These are phyloP conservation scores for Phodopus roborovskii DNA, from an alignment of 2,113 vertebrate genomes.

Conservation along the genomic window DNA sequence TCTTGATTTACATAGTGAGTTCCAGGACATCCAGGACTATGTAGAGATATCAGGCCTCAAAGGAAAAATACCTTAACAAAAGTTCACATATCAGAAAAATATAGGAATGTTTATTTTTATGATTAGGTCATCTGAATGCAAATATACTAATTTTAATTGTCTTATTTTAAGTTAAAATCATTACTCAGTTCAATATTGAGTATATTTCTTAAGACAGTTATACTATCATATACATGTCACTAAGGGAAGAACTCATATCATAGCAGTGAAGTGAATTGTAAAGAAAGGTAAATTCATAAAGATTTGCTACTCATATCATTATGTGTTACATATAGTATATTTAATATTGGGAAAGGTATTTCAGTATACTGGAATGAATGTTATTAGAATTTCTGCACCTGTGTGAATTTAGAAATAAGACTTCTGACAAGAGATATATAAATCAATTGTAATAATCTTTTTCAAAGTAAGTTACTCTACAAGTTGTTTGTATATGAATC, in stretches of 20 bases:
- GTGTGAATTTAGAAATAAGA: not conserved
- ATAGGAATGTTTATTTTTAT: not conserved
- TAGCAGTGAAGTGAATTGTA: not conserved
- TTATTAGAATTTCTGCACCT: slow-evolving; percentile 19
- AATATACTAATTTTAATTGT: not conserved
- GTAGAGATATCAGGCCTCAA: not conserved
- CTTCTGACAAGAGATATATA: not conserved
- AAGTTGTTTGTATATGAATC: not conserved
- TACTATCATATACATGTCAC: not conserved
- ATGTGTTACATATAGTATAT: no score
- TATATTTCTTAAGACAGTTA: not conserved
- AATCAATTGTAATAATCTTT: slow-evolving; percentile 2
- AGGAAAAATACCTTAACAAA: not conserved
- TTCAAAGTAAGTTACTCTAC: not conserved
- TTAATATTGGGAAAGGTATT: not conserved
- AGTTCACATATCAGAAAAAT: not conserved
- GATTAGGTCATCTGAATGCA: not conserved
- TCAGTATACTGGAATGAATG: not conserved
- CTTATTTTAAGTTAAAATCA: slow-evolving; percentile 36
- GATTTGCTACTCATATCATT: not conserved
- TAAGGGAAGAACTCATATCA: not conserved
- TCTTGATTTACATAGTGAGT: not conserved
- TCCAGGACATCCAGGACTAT: not conserved
- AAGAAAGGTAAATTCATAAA: not conserved
- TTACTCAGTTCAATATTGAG: not conserved